phyloP scores from a whole-genome alignment of 2,797 vertebrate species.

The Cetoscarus ocellatus region DNA sequence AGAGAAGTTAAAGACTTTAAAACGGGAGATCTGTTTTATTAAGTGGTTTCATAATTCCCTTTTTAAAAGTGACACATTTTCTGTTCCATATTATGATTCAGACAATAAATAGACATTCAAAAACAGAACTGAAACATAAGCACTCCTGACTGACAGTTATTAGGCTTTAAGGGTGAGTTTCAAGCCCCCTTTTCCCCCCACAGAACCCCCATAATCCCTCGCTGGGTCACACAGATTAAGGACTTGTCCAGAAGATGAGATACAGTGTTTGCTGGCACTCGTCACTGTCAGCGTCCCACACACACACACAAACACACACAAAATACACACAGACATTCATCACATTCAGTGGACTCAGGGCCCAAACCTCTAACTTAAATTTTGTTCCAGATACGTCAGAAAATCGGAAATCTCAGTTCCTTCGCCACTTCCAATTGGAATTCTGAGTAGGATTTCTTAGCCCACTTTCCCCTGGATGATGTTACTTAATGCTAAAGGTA shows the following conservation, averaged over 20 bases:
- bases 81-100: neutral
- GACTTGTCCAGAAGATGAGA: slow-evolving; percentile 77
- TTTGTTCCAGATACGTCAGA: slow-evolving; percentile 14
- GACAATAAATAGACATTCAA: neutral
- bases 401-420: slow-evolving; percentile 20
- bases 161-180: slow-evolving; percentile 50
- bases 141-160: slow-evolving; percentile 18
- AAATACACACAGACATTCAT: slow-evolving; percentile 13
- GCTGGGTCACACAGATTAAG: slow-evolving; percentile 82
- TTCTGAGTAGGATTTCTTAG: neutral
- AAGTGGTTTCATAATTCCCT: neutral
- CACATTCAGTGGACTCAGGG: neutral
- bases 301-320: slow-evolving; percentile 31
- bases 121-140: slow-evolving; percentile 3
- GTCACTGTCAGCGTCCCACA: slow-evolving; percentile 41
- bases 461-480: no score
- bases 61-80: neutral
- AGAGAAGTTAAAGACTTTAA: neutral
- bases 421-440: neutral
- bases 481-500: no score
- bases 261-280: slow-evolving; percentile 73
- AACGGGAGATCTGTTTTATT: neutral
- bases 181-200: slow-evolving; percentile 44
- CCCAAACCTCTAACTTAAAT: slow-evolving; percentile 18
- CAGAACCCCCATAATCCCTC: slow-evolving; percentile 73